A percentile compares a stretch with the other conserved stretches of the same genome.
Conservation (phyloP, 2,113 vertebrate species). For the Xiphophorus maculatus region DNA sequence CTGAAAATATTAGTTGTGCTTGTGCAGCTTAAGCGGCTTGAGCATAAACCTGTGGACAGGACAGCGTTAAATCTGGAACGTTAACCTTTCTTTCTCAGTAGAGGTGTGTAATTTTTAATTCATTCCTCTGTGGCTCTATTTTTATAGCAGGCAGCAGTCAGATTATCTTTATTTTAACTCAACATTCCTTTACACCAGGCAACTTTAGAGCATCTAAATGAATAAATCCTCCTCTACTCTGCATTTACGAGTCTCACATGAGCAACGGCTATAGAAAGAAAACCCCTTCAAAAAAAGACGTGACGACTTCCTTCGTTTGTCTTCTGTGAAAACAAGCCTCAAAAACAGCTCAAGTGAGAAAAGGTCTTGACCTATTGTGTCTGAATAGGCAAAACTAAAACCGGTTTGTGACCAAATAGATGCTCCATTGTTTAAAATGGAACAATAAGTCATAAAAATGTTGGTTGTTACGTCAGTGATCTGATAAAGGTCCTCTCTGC, state of each 20-base stretch:
- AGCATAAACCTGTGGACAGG: neutral
- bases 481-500: neutral
- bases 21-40: too few relatives aligned
- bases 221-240: neutral
- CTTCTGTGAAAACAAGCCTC: neutral
- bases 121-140: neutral
- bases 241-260: neutral
- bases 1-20: neutral
- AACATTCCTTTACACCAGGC: neutral
- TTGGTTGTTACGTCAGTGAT: neutral
- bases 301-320: neutral
- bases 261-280: neutral
- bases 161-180: neutral
- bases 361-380: neutral
- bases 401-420: neutral
- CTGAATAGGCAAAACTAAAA: neutral
- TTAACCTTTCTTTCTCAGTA: neutral
- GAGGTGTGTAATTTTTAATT: neutral
- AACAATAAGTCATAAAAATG: neutral
- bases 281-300: neutral
- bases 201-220: neutral
- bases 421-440: neutral
- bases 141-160: neutral
- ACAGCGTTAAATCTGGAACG: neutral
- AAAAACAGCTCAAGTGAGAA: neutral